Percentiles rank a stretch among this genome's conserved stretches.
phyloP scores from a whole-genome alignment of 2,888 invertebrate species.

The Anodontia alba region DNA sequence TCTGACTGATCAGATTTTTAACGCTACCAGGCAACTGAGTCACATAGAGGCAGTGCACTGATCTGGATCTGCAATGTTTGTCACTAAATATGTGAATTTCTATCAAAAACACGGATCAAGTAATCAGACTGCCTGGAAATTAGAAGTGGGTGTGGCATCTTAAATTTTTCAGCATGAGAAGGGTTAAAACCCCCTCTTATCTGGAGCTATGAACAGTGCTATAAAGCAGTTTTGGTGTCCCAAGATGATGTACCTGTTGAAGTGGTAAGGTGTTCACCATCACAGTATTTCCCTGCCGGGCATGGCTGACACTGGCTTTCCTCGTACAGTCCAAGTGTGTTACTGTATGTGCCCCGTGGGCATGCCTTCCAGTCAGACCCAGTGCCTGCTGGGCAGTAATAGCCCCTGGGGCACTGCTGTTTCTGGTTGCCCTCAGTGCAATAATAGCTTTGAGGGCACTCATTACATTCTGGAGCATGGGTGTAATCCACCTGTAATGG shows the following conservation, averaged over 20 bases:
- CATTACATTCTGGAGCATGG: constrained; percentile 78
- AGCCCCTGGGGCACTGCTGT: constrained; percentile 79
- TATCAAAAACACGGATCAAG: too few species aligned
- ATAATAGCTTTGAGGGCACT: constrained; percentile 82
- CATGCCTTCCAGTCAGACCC: constrained; percentile 81
- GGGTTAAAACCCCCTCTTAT: too few species aligned
- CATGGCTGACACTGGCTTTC: constrained; percentile 81
- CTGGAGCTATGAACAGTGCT: too few species aligned
- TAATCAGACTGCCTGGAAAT: too few species aligned
- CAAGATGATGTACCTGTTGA: constrained; percentile 81
- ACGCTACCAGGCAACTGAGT: too few species aligned
- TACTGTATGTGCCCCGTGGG: constrained; percentile 82
- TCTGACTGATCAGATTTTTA: too few species aligned
- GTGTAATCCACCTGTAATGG: constrained; percentile 81
- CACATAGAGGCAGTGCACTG: too few species aligned
- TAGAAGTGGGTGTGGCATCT: too few species aligned
- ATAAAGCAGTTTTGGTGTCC: too few species aligned
- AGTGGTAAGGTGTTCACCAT: constrained; percentile 75
- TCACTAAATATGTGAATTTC: too few species aligned
- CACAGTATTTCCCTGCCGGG: constrained; percentile 81
- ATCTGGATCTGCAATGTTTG: too few species aligned
- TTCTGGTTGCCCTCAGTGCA: constrained; percentile 75
- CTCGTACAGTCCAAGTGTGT: constrained; percentile 74
- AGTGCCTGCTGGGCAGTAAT: constrained; percentile 82
- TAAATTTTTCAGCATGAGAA: too few species aligned